A percentile compares a stretch with the other conserved stretches of the same genome.
These are phyloP conservation scores for Aegotheles bennettii DNA, from an alignment of 2,113 vertebrate genomes.

Conservation along the genomic window DNA sequence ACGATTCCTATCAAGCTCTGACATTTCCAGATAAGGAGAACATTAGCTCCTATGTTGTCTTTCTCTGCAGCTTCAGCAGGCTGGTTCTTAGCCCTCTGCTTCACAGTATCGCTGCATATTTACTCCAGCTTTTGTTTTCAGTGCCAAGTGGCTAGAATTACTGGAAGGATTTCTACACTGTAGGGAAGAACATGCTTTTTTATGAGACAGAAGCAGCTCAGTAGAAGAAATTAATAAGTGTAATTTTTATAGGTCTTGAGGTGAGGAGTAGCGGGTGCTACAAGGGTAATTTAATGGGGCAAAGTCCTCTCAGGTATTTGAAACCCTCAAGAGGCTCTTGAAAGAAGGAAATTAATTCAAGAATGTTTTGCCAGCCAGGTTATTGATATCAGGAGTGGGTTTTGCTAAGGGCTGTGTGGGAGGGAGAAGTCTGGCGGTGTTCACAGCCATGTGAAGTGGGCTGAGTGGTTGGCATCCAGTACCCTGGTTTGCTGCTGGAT, in stretches of 20 bases:
- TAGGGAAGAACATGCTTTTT: background rate
- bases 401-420: background rate
- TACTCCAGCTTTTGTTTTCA: background rate
- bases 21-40: slow-evolving; percentile 32
- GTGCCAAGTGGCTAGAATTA: background rate
- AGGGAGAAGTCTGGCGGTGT: background rate
- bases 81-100: background rate
- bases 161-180: background rate
- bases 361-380: background rate
- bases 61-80: background rate
- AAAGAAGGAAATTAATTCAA: background rate
- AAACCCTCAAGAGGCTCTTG: background rate
- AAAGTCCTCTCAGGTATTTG: background rate
- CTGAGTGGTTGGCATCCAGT: background rate
- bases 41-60: background rate
- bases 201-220: background rate
- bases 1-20: background rate
- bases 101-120: background rate
- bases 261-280: background rate
- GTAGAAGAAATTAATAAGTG: background rate
- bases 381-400: background rate
- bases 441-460: background rate
- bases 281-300: background rate
- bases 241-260: background rate
- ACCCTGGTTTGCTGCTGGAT: background rate